phyloP scores from a whole-genome alignment of 1,140 invertebrate species.

The fruit fly (Drosophila melanogaster) region DNA sequence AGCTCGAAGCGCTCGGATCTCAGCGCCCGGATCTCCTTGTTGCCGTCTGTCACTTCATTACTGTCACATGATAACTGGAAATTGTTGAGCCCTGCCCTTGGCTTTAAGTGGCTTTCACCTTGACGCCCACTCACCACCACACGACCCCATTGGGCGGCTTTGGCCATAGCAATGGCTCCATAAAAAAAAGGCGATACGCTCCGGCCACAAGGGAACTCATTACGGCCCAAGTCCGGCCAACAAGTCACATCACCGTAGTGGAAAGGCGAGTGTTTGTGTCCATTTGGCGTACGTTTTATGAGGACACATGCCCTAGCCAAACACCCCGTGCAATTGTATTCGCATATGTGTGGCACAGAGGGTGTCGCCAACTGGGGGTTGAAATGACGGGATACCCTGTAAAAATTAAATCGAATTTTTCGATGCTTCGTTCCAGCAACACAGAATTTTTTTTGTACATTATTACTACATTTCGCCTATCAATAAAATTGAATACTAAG shows the following conservation, averaged over 20 bases:
- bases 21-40: neutral
- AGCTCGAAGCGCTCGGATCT: too few relatives aligned
- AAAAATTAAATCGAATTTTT: too few relatives aligned
- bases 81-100: constrained; percentile 53
- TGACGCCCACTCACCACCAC: constrained; percentile 8
- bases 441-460: too few relatives aligned
- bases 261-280: constrained; percentile 27
- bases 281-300: constrained; percentile 58
- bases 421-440: too few relatives aligned
- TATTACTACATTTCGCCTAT: too few relatives aligned
- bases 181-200: constrained; percentile 48
- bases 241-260: constrained; percentile 33
- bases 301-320: constrained; percentile 8
- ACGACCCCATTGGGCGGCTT: neutral
- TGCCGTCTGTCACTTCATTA: constrained; percentile 59
- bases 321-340: constrained; percentile 18
- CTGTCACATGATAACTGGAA: constrained; percentile 65
- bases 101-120: constrained; percentile 65
- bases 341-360: neutral
- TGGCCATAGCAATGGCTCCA: constrained; percentile 1
- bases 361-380: too few relatives aligned
- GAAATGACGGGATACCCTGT: neutral
- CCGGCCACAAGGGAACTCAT: constrained; percentile 62
- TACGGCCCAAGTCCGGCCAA: constrained; percentile 57
- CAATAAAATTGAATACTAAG: too few relatives aligned